Conservation (phyloP, 2,888 invertebrate species). For the Nymphalis c-album region DNA sequence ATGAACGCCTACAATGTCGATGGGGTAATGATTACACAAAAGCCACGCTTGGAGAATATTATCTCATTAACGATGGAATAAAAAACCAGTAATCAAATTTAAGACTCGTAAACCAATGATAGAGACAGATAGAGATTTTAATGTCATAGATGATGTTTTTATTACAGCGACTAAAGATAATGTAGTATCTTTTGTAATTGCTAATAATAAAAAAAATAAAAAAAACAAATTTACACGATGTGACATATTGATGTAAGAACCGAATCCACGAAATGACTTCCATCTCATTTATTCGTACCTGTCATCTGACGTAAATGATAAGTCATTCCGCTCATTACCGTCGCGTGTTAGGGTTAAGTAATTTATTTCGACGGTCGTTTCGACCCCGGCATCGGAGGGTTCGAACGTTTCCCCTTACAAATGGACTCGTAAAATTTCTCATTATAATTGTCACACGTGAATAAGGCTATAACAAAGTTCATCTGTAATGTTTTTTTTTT, state of each 20-base stretch:
- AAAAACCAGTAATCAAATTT: too few species aligned
- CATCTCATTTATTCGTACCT: constrained; percentile 19
- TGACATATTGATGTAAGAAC: background rate
- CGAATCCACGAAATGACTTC: background rate
- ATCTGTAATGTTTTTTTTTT: too few species aligned
- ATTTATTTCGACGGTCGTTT: constrained; percentile 50
- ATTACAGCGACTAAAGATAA: too few species aligned
- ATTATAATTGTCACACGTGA: constrained; percentile 32
- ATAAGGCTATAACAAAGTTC: too few species aligned
- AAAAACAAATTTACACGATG: background rate
- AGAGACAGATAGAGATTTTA: too few species aligned
- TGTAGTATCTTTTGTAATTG: background rate
- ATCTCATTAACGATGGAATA: too few species aligned
- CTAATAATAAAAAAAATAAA: background rate
- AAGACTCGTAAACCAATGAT: too few species aligned
- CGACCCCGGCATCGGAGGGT: constrained; percentile 39
- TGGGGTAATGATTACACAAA: too few species aligned
- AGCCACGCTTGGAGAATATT: too few species aligned
- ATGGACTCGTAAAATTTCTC: constrained; percentile 47
- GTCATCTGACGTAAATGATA: constrained; percentile 40
- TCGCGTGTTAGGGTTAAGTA: constrained; percentile 50
- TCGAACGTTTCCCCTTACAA: constrained; percentile 35
- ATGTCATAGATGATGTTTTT: too few species aligned
- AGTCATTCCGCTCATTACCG: constrained; percentile 46
- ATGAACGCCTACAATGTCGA: too few species aligned